Evolutionary conservation across 1,140 invertebrate species (phyloP).

Genomic region (Cydia pomonella): DNA sequence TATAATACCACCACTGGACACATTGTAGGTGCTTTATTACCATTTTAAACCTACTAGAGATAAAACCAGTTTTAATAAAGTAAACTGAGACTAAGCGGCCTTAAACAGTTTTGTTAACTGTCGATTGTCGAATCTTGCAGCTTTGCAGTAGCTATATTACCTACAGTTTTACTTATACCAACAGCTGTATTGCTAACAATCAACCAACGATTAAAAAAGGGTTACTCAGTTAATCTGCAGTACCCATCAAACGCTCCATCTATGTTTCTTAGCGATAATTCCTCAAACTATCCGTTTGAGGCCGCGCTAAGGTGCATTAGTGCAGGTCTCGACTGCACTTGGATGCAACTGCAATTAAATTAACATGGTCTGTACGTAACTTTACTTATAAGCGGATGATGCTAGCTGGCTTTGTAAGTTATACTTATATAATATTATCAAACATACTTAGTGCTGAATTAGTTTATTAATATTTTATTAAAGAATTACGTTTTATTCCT

Average conservation of each 20-base stretch:
- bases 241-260: neutral
- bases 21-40: too few relatives aligned
- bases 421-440: neutral
- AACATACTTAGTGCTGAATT: too few relatives aligned
- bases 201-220: neutral
- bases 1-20: too few relatives aligned
- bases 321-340: constrained; percentile 9
- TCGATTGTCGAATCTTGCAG: too few relatives aligned
- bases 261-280: neutral
- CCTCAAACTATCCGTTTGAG: neutral
- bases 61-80: too few relatives aligned
- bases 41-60: too few relatives aligned
- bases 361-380: constrained; percentile 4
- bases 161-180: too few relatives aligned
- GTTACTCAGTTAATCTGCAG: neutral
- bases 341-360: constrained; percentile 4
- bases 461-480: too few relatives aligned
- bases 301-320: constrained; percentile 7
- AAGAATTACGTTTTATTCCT: too few relatives aligned
- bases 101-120: too few relatives aligned
- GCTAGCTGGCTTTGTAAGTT: neutral
- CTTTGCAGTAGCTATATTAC: too few relatives aligned
- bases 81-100: too few relatives aligned
- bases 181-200: neutral
- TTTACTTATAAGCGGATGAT: neutral